Evolutionary conservation across 2,888 invertebrate genomes (phyloP).

Genomic region (Spodoptera picta): DNA sequence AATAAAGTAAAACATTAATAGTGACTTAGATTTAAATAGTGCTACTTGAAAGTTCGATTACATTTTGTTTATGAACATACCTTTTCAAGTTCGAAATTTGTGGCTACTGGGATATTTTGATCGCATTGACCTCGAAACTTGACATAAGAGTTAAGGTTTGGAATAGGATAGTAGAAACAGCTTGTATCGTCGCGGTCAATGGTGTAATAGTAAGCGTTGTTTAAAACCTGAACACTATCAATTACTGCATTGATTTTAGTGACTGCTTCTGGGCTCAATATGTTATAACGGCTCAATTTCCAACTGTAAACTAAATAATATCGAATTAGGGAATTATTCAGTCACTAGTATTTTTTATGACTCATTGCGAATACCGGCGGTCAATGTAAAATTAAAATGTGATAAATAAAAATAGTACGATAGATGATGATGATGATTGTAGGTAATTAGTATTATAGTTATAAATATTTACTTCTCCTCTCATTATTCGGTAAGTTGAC

Average conservation of each 20-base stretch:
- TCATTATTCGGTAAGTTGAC: constrained; percentile 66
- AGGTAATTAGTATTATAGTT: no score
- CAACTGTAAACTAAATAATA: constrained; percentile 71
- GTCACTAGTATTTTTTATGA: no score
- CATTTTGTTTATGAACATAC: constrained; percentile 15
- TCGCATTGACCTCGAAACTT: constrained; percentile 60
- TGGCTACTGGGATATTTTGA: constrained; percentile 33
- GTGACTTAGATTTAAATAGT: not conserved
- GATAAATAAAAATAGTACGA: no score
- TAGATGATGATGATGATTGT: no score
- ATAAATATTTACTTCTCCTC: constrained; percentile 55
- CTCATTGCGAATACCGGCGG: no score
- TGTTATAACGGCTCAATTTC: constrained; percentile 68
- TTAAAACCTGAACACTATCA: constrained; percentile 52
- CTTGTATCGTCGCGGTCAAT: constrained; percentile 57
- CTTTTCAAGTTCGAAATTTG: constrained; percentile 23
- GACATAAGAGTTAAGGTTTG: constrained; percentile 43
- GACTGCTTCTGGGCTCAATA: constrained; percentile 43
- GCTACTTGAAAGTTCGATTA: not conserved
- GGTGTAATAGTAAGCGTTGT: constrained; percentile 60
- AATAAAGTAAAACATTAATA: not conserved
- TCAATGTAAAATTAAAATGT: no score
- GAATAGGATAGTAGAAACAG: constrained; percentile 67
- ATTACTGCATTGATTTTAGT: constrained; percentile 50
- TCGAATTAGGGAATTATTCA: not conserved